These are phyloP conservation scores for Zootermopsis nevadensis DNA, from an alignment of 2,888 invertebrate species.

Conservation along the genomic window DNA sequence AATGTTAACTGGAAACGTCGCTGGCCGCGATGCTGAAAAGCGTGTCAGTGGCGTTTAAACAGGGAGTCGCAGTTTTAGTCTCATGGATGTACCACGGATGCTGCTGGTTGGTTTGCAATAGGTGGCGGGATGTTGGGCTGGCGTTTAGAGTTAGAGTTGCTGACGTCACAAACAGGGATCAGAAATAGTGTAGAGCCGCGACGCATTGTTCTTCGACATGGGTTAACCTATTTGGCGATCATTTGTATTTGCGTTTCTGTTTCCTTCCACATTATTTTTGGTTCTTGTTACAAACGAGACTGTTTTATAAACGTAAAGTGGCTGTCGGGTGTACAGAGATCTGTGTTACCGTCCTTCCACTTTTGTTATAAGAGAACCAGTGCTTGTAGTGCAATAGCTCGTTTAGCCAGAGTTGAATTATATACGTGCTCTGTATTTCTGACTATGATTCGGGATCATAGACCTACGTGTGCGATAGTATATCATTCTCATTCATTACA, in stretches of 20 bases:
- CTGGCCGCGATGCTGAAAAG: no score
- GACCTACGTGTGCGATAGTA: no score
- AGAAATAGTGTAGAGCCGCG: constrained; percentile 28
- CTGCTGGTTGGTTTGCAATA: neutral
- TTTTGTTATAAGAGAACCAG: no score
- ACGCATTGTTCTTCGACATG: constrained; percentile 32
- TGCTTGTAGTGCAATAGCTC: no score
- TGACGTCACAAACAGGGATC: constrained; percentile 22
- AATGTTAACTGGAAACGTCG: no score
- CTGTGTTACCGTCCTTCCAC: no score
- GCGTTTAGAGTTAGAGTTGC: neutral
- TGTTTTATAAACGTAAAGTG: no score
- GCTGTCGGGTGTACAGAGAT: no score
- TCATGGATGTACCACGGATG: neutral
- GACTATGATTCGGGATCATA: no score
- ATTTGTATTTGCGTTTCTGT: constrained; percentile 3
- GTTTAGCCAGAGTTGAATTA: no score
- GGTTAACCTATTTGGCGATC: constrained; percentile 39
- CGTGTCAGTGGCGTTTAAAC: neutral
- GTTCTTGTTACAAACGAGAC: neutral
- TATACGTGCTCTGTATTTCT: no score
- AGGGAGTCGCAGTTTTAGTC: neutral
- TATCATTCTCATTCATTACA: no score
- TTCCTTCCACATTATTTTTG: neutral
- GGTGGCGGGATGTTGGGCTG: neutral